Percentiles rank a stretch among this genome's conserved stretches.
phyloP scores from a whole-genome alignment of 2,797 vertebrate genomes.

The Acipenser transmontanus region DNA sequence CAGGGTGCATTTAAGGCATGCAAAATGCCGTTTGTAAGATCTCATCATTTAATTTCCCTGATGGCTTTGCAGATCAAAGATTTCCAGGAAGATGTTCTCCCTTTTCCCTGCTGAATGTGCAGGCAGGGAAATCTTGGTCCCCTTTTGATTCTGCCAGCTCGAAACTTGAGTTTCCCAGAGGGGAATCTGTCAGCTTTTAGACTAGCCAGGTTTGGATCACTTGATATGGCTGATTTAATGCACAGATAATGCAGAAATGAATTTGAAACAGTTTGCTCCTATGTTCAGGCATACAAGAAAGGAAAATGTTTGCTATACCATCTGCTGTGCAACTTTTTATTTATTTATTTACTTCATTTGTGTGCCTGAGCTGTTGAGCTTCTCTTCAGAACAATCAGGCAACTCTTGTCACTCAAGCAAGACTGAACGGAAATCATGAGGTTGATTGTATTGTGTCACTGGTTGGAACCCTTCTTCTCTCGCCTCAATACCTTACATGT shows the following conservation, averaged over 20 bases:
- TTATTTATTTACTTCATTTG: conserved; percentile 3
- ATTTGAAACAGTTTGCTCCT: conserved; percentile 53
- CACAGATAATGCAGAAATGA: conserved; percentile 59
- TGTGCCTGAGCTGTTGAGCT: neutral
- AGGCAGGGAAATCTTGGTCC: too few relatives aligned
- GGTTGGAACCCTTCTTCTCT: too few relatives aligned
- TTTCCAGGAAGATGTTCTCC: neutral
- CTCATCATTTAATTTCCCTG: neutral
- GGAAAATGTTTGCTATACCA: conserved; percentile 46
- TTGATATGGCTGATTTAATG: conserved; percentile 30
- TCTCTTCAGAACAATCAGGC: neutral
- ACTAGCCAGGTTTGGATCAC: conserved; percentile 37
- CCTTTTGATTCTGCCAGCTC: conserved; percentile 6
- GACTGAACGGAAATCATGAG: neutral
- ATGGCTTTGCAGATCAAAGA: neutral
- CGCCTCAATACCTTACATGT: too few relatives aligned
- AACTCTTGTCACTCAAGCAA: neutral
- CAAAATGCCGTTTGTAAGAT: too few relatives aligned
- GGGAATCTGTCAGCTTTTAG: conserved; percentile 40
- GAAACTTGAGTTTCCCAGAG: conserved; percentile 44
- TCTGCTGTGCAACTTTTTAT: conserved; percentile 19
- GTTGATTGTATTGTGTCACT: too few relatives aligned
- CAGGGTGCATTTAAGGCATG: too few relatives aligned
- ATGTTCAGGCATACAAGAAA: conserved; percentile 60
- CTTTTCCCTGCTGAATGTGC: neutral